Conservation (phyloP, 2,797 vertebrate species). For the Triplophysa yarkandensis region DNA sequence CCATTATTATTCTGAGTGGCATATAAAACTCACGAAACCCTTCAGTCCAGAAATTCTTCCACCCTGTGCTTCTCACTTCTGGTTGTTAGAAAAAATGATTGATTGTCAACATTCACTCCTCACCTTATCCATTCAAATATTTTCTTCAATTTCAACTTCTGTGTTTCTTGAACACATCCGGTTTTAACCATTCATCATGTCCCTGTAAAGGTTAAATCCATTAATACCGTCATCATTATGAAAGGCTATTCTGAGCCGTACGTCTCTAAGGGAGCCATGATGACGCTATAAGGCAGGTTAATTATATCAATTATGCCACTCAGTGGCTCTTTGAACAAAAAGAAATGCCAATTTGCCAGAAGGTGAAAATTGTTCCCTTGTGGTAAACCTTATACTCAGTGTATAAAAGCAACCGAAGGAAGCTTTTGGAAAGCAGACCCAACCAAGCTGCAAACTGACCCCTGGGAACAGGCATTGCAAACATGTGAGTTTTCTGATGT, state of each 20-base stretch:
- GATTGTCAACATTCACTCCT: background rate
- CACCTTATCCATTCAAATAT: slow-evolving; percentile 17
- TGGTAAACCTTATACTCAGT: slow-evolving; percentile 1
- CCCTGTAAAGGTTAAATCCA: slow-evolving; percentile 46
- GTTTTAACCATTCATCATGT: slow-evolving; percentile 12
- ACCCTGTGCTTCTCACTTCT: background rate
- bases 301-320: slow-evolving; percentile 46
- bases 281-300: slow-evolving; percentile 8
- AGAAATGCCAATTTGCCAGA: slow-evolving; percentile 41
- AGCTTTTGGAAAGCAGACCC: background rate
- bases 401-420: slow-evolving; percentile 44
- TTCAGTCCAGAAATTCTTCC: background rate
- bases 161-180: background rate
- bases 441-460: background rate
- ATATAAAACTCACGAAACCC: background rate
- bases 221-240: slow-evolving; percentile 22
- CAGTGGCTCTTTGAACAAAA: slow-evolving; percentile 30
- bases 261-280: slow-evolving; percentile 25
- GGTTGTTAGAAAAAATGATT: slow-evolving; percentile 11
- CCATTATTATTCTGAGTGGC: background rate
- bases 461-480: slow-evolving; percentile 11
- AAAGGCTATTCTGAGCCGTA: slow-evolving; percentile 22
- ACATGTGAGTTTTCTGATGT: slow-evolving; percentile 39
- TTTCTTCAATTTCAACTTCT: slow-evolving; percentile 14
- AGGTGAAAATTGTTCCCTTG: slow-evolving; percentile 27